These are phyloP conservation scores for Cygnus olor DNA, from an alignment of 2,797 vertebrate genomes.

Conservation along the genomic window DNA sequence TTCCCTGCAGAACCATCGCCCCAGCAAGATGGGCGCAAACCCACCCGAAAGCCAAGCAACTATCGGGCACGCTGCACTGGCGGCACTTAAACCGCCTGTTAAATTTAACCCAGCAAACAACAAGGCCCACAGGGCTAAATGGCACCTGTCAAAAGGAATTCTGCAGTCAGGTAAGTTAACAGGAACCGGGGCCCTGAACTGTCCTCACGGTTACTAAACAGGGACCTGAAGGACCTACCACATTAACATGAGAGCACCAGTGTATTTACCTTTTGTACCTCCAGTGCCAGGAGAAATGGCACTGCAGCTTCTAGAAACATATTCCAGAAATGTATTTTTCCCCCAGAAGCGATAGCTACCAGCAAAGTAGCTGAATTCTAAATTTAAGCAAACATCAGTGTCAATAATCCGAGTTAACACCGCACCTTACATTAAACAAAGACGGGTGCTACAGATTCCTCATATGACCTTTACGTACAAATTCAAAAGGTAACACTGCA, in stretches of 20 bases:
- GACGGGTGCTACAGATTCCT: not conserved
- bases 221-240: not conserved
- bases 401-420: constrained; percentile 19
- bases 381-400: constrained; percentile 43
- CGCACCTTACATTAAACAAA: constrained; percentile 48
- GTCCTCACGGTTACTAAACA: not conserved
- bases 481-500: not conserved
- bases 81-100: not conserved
- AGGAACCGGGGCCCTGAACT: not conserved
- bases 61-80: not conserved
- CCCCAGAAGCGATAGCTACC: not conserved
- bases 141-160: constrained; percentile 41
- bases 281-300: rapidly evolving
- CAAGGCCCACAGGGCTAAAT: not conserved
- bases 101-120: not conserved
- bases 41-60: not conserved
- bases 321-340: not conserved
- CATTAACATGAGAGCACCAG: constrained; percentile 9
- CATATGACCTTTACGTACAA: constrained; percentile 51
- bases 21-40: no score
- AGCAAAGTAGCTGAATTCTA: not conserved
- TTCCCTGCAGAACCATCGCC: not conserved
- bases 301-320: no score
- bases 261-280: not conserved
- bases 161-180: not conserved